Percentiles rank a stretch among this genome's conserved stretches.
Conservation (phyloP, 2,113 vertebrate species). For the Rhadina sibilatrix region DNA sequence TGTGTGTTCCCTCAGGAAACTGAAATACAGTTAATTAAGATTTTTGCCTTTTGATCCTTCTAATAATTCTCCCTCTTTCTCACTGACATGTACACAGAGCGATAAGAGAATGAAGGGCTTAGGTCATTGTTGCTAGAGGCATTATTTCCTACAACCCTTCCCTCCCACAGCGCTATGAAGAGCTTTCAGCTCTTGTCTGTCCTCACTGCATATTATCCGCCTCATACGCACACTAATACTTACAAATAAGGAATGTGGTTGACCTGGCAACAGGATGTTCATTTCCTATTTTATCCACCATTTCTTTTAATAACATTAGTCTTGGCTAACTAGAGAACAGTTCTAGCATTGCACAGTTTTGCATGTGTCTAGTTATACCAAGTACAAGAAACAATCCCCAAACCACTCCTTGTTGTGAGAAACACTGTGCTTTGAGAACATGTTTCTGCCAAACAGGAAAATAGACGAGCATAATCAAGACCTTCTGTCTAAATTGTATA, state of each 20-base stretch:
- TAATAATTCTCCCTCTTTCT: conserved; percentile 26
- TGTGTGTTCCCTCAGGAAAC: conserved; percentile 27
- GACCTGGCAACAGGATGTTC: conserved; percentile 49
- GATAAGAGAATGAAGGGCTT: conserved; percentile 25
- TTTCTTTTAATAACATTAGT: conserved; percentile 53
- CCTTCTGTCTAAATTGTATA: neutral
- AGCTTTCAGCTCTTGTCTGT: neutral
- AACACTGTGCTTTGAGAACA: neutral
- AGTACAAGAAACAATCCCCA: neutral
- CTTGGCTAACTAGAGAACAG: neutral
- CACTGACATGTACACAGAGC: neutral
- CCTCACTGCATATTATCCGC: neutral
- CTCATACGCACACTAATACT: neutral
- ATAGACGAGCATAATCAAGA: neutral
- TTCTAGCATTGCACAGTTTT: neutral
- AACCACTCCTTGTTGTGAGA: neutral
- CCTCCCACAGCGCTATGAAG: neutral
- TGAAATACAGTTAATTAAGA: conserved; percentile 47
- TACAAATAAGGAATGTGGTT: conserved; percentile 37
- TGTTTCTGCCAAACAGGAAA: neutral
- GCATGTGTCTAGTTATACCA: neutral
- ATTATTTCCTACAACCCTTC: conserved; percentile 21
- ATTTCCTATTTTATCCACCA: conserved; percentile 37
- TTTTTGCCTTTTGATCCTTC: conserved; percentile 49
- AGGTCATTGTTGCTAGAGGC: conserved; percentile 21